Evolutionary conservation across 2,113 vertebrate species (phyloP).

Genomic region (Callaeas wilsoni): DNA sequence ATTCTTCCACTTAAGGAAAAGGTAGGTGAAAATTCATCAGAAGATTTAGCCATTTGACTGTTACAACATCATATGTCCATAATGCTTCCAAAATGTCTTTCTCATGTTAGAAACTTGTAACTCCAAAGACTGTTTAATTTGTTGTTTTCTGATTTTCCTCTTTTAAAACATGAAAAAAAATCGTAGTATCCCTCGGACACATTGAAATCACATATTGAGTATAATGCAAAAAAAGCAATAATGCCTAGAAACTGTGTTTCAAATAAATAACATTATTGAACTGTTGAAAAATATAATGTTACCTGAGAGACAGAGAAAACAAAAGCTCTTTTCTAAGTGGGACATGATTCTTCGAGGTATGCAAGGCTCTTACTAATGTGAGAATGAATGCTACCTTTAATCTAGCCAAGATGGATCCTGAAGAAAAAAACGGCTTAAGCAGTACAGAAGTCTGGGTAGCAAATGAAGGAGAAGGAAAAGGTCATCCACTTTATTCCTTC

Average conservation of each 20-base stretch:
- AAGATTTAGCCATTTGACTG: neutral
- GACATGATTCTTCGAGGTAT: neutral
- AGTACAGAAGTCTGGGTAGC: neutral
- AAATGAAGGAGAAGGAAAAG: neutral
- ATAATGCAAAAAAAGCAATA: neutral
- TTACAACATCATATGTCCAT: neutral
- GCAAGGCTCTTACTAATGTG: neutral
- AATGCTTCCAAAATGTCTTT: neutral
- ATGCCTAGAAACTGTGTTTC: neutral
- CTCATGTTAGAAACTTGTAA: neutral
- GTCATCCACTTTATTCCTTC: neutral
- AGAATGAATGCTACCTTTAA: neutral
- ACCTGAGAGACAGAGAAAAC: neutral
- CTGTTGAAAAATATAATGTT: neutral
- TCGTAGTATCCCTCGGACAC: neutral
- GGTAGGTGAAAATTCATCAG: neutral
- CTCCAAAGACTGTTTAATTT: neutral
- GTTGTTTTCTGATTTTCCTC: neutral
- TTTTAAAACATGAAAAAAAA: neutral
- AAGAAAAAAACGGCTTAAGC: neutral
- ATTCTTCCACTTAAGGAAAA: neutral
- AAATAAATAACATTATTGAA: neutral
- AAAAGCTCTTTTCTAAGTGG: neutral
- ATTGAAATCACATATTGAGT: neutral
- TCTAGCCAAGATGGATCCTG: neutral